A percentile compares a stretch with the other conserved stretches of the same genome.
Evolutionary conservation across 2,888 invertebrate species (phyloP).

Genomic region (Lasioglossum vierecki): DNA sequence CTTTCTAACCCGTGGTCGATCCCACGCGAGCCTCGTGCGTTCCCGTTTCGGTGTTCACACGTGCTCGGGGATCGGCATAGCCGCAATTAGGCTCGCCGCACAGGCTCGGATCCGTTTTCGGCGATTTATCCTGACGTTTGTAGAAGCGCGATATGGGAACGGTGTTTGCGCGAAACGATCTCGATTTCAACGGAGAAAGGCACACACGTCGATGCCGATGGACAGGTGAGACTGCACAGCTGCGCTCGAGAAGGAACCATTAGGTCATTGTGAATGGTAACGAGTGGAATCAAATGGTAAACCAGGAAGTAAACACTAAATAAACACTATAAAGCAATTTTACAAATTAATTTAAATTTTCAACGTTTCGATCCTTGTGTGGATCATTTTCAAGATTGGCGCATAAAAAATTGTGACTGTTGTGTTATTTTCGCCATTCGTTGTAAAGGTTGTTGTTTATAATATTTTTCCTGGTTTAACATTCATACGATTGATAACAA

Average conservation of each 20-base stretch:
- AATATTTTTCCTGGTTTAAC: too few relatives aligned
- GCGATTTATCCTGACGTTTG: neutral
- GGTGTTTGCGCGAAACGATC: constrained; percentile 26
- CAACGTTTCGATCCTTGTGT: too few relatives aligned
- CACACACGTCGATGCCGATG: constrained; percentile 9
- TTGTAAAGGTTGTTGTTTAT: too few relatives aligned
- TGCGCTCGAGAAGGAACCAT: neutral
- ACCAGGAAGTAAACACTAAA: too few relatives aligned
- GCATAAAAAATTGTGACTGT: too few relatives aligned
- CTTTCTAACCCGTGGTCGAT: constrained; percentile 43
- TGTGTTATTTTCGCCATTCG: too few relatives aligned
- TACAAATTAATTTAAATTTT: too few relatives aligned
- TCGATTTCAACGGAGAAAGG: constrained; percentile 30
- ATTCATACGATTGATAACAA: too few relatives aligned
- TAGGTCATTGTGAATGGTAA: neutral
- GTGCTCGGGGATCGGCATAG: neutral
- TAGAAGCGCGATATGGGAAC: neutral
- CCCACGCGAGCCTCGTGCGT: constrained; percentile 37
- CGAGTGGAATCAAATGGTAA: neutral
- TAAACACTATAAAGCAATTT: too few relatives aligned
- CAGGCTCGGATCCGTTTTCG: neutral
- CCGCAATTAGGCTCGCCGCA: neutral
- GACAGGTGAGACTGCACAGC: constrained; percentile 2
- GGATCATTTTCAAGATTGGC: too few relatives aligned
- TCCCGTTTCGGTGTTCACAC: constrained; percentile 21